phyloP scores from a whole-genome alignment of 30 jellyfish, hydroid and myxozoan species.

The Aurelia sp. region DNA sequence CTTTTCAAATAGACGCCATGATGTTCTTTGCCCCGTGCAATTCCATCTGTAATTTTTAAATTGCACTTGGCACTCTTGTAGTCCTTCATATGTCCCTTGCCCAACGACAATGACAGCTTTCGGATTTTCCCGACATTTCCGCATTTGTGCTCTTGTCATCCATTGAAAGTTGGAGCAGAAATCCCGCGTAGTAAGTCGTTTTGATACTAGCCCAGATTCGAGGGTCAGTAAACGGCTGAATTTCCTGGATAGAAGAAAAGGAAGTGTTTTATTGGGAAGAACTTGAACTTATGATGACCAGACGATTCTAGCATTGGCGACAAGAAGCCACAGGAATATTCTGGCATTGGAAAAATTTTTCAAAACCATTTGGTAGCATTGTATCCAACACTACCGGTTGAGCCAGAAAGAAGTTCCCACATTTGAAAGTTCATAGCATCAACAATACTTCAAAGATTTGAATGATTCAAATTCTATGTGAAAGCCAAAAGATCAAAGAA shows the following conservation, averaged over 20 bases:
- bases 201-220: slow-evolving; percentile 72
- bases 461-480: too few relatives aligned
- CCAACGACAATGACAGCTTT: slow-evolving; percentile 72
- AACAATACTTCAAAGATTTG: too few relatives aligned
- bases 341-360: too few relatives aligned
- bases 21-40: slow-evolving; percentile 73
- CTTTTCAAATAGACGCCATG: slow-evolving; percentile 83
- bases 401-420: too few relatives aligned
- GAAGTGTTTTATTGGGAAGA: neutral
- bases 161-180: slow-evolving; percentile 76
- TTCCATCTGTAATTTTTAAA: slow-evolving; percentile 76
- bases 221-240: slow-evolving; percentile 68
- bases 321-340: too few relatives aligned
- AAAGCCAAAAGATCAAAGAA: too few relatives aligned
- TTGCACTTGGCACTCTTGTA: slow-evolving; percentile 82
- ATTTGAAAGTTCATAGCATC: too few relatives aligned
- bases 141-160: slow-evolving; percentile 70
- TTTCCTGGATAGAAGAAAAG: slow-evolving; percentile 49
- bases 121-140: slow-evolving; percentile 76
- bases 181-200: slow-evolving; percentile 54
- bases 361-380: too few relatives aligned
- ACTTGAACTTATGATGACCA: too few relatives aligned
- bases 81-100: slow-evolving; percentile 80
- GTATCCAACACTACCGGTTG: too few relatives aligned
- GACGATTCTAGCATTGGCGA: too few relatives aligned